These are phyloP conservation scores for Melanogrammus aeglefinus DNA, from an alignment of 2,797 vertebrate species.

Conservation along the genomic window DNA sequence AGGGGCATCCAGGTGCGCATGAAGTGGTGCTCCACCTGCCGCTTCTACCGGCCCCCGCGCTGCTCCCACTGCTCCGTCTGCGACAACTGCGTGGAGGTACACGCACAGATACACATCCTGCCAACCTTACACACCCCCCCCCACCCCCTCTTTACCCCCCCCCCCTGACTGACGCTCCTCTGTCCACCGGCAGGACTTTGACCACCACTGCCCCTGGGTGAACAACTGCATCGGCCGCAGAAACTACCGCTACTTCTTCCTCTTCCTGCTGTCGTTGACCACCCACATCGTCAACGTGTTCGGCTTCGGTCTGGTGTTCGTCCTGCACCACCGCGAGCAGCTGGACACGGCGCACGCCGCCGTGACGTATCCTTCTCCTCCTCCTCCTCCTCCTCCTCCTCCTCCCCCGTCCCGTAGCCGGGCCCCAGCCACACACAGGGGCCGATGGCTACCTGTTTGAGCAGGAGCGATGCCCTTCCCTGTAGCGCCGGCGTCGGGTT, in stretches of 20 bases:
- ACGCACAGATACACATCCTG: background rate
- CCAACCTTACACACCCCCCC: background rate
- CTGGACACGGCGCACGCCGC: constrained; percentile 84
- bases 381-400: no score
- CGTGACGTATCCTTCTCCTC: constrained; percentile 91
- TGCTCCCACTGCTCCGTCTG: constrained; percentile 98
- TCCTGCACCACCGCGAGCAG: constrained; percentile 86
- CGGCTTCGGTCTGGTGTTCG: constrained; percentile 89
- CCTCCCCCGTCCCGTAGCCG: no score
- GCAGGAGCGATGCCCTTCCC: no score
- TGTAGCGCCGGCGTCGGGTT: no score
- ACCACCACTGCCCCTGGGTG: constrained; percentile 99
- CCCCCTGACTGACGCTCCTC: background rate
- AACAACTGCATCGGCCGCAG: constrained; percentile 98
- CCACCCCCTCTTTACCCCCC: background rate
- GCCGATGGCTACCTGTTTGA: no score
- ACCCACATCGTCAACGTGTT: constrained; percentile 92
- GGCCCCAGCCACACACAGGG: no score
- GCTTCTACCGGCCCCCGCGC: constrained; percentile 94
- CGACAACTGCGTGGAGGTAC: constrained; percentile 98
- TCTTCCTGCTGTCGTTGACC: constrained; percentile 93
- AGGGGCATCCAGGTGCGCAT: constrained; percentile 96
- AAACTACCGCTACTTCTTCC: constrained; percentile 98
- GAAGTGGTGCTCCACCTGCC: constrained; percentile 98
- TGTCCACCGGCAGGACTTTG: constrained; percentile 84